Conservation (phyloP, 2,797 vertebrate genomes). For the Ptychobarbus kaznakovi region DNA sequence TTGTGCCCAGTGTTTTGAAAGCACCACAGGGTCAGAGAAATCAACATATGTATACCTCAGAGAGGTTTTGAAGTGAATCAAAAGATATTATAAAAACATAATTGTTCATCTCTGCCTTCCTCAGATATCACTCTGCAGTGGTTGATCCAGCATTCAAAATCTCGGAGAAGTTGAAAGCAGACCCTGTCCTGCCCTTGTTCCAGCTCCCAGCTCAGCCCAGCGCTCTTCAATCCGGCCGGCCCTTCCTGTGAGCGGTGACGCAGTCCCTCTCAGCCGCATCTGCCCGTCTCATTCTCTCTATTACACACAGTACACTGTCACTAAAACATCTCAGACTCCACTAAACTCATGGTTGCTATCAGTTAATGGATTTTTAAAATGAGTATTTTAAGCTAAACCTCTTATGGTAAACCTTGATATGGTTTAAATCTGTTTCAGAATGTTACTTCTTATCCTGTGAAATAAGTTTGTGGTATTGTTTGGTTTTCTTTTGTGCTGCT, state of each 20-base stretch:
- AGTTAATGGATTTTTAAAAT: background rate
- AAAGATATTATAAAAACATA: background rate
- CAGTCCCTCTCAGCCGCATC: conserved; percentile 37
- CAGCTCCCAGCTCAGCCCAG: conserved; percentile 1
- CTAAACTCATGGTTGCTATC: background rate
- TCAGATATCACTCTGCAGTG: conserved; percentile 99
- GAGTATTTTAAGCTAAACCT: background rate
- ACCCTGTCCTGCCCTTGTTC: conserved; percentile 17
- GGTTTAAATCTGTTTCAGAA: background rate
- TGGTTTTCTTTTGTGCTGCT: background rate
- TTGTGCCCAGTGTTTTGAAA: background rate
- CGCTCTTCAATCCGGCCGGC: conserved; percentile 22
- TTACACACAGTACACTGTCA: conserved; percentile 15
- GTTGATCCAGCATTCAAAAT: conserved; percentile 99
- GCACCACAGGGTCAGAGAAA: background rate
- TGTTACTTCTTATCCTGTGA: background rate
- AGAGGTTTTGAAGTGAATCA: background rate
- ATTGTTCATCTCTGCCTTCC: background rate
- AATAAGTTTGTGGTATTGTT: conserved; percentile 1
- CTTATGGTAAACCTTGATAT: background rate
- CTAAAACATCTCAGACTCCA: background rate
- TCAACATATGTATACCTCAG: background rate
- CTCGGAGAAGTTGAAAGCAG: conserved; percentile 90
- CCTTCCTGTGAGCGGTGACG: conserved; percentile 65
- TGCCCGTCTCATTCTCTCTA: conserved; percentile 58